These are phyloP conservation scores for Cheirogaleus major DNA, from an alignment of 2,797 vertebrate species.

Conservation along the genomic window DNA sequence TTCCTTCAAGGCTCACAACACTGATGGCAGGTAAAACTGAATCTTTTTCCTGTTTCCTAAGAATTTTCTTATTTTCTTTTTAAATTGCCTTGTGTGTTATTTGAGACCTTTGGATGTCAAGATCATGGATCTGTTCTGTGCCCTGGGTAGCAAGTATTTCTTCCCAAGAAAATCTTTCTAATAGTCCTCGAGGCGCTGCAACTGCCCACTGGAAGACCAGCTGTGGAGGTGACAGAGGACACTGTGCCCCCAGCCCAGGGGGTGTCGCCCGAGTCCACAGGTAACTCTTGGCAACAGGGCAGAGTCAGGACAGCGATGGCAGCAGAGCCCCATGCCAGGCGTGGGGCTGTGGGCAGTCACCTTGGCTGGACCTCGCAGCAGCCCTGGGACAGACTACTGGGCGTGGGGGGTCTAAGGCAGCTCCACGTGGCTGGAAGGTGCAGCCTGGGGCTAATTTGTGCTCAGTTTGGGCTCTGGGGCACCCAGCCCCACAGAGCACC, in stretches of 20 bases:
- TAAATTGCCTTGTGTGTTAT: not conserved
- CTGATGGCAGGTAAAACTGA: not conserved
- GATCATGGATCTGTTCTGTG: not conserved
- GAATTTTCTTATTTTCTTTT: not conserved
- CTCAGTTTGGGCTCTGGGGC: not conserved
- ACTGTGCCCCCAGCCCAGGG: not conserved
- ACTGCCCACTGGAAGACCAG: not conserved
- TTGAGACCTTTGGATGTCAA: not conserved
- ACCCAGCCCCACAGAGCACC: no score
- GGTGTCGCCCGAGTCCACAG: not conserved
- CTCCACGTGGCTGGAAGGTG: not conserved
- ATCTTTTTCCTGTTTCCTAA: not conserved
- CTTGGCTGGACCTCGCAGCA: not conserved
- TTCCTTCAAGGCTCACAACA: not conserved
- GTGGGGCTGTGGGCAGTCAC: not conserved
- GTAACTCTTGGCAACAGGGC: not conserved
- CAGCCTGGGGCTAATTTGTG: no score
- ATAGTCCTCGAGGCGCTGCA: fast-evolving
- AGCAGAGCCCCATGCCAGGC: not conserved
- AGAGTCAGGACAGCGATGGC: not conserved
- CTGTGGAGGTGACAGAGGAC: not conserved
- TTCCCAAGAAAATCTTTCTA: not conserved
- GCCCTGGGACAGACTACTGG: not conserved
- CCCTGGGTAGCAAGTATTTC: not conserved
- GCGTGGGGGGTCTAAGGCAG: not conserved